Conservation (phyloP, 2,888 invertebrate species). For the Orchesellides sinensis region DNA sequence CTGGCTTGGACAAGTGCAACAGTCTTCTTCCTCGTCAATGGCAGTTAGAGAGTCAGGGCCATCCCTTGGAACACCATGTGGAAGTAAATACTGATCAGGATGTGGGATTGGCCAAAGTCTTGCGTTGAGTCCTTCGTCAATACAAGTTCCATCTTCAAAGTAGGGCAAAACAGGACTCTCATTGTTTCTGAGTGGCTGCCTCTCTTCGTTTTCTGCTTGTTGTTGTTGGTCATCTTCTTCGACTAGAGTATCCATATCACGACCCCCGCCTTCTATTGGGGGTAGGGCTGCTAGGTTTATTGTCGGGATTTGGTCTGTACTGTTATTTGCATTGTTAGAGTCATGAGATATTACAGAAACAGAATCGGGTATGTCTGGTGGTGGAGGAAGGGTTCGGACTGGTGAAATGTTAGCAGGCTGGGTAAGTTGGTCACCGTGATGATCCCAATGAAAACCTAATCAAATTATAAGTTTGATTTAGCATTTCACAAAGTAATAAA, state of each 20-base stretch:
- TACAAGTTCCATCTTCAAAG: slow-evolving; percentile 66
- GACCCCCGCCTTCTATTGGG: slow-evolving; percentile 66
- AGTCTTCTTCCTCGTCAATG: slow-evolving; percentile 65
- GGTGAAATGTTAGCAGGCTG: slow-evolving; percentile 74
- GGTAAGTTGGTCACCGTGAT: slow-evolving; percentile 65
- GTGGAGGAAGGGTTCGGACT: slow-evolving; percentile 70
- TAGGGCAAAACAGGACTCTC: slow-evolving; percentile 55
- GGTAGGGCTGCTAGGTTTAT: slow-evolving; percentile 73
- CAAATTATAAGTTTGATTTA: too few species aligned
- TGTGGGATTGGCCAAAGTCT: slow-evolving; percentile 71
- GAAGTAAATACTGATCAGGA: slow-evolving; percentile 72
- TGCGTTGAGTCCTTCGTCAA: slow-evolving; percentile 59
- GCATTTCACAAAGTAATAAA: too few species aligned
- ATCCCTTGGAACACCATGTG: slow-evolving; percentile 61
- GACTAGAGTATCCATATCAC: slow-evolving; percentile 68
- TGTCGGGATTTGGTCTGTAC: slow-evolving; percentile 60
- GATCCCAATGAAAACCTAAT: slow-evolving; percentile 73
- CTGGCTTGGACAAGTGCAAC: slow-evolving; percentile 51
- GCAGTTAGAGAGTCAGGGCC: slow-evolving; percentile 44
- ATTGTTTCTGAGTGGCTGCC: slow-evolving; percentile 29
- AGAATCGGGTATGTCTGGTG: slow-evolving; percentile 73
- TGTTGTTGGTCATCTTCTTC: slow-evolving; percentile 65
- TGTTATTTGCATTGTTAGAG: slow-evolving; percentile 59
- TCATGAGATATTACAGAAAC: slow-evolving; percentile 70
- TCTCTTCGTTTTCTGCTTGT: slow-evolving; percentile 23